Evolutionary conservation across 2,797 vertebrate genomes (phyloP).

Genomic region (Gorsachius magnificus): DNA sequence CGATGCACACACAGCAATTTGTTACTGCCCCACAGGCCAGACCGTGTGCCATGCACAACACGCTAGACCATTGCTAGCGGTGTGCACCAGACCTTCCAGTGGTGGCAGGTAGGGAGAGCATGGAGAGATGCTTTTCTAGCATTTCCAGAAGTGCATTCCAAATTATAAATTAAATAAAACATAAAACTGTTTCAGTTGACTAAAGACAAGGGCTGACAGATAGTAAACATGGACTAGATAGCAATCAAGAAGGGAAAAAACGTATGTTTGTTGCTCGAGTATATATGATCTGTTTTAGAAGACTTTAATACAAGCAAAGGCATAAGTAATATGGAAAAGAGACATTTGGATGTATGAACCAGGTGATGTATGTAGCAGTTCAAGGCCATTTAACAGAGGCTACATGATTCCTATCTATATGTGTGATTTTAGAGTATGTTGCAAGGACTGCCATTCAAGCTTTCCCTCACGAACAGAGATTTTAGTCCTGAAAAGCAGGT

Average conservation of each 20-base stretch:
- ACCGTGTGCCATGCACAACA: accelerated
- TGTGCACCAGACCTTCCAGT: not conserved
- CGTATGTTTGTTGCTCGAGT: not conserved
- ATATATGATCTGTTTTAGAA: not conserved
- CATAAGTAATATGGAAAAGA: not conserved
- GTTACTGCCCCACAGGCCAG: not conserved
- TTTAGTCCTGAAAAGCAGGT: not conserved
- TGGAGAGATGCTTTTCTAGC: not conserved
- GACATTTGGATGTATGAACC: not conserved
- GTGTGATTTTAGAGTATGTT: not conserved
- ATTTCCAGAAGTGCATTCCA: not conserved
- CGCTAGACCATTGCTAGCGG: not conserved
- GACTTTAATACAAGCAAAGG: not conserved
- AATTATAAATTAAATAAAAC: not conserved
- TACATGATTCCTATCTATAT: not conserved
- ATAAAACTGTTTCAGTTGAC: not conserved
- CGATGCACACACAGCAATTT: not conserved
- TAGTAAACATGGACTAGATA: not conserved
- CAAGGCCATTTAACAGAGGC: not conserved
- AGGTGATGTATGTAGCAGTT: not conserved
- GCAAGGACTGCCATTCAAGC: not conserved
- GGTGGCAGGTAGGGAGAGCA: not conserved
- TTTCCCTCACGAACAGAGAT: not conserved
- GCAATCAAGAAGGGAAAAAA: not conserved
- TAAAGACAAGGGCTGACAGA: not conserved